Base-by-base conservation (phyloP, 2,888 invertebrate genomes). In the Dinocampus coccinellae region DNA sequence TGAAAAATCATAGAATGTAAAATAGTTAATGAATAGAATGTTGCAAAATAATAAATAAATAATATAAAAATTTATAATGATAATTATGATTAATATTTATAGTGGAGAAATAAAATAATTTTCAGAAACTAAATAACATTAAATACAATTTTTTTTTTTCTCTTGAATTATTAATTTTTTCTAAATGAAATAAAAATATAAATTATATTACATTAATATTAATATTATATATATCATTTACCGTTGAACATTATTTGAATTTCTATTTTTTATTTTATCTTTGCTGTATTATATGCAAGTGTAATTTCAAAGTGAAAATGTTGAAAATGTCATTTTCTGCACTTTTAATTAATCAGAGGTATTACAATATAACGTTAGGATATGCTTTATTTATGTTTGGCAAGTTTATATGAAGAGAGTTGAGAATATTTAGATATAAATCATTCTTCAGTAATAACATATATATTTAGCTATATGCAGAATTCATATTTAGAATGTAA, bases 311-410 rank as follows among this genome's bases (percentile, higher is more conserved):
- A n/a, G n/a, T n/a, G n/a, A n/a, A n/a, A n/a, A n/a, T n/a, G n/a
- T n/a, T n/a, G n/a, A n/a, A n/a, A n/a, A n/a, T n/a, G n/a, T n/a
- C n/a, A n/a, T n/a, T n/a, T n/a, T n/a, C n/a, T n/a, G n/a, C n/a
- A n/a, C n/a, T n/a, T n/a, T n/a, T n/a, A n/a, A n/a, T n/a, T n/a
- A n/a, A 76, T 75, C 77, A 72, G 77, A 75, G 77, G 79, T 80
- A 78, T n/a, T 78, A 78, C 76, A 78, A 75, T 73, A 39, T 39
- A 75, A 70, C 68, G 74, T 39, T 70, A 55, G 65, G 65, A n/a
- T 57, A 66, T 66, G 33, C 24, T 55, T 66, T 53, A 55, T 34
- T 57, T 64, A 42, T 62, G 58, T 39, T 16, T 60, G 22, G 29
- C n/a, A 3, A 52, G 34, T 36, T 33, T 29, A 71, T 34, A 66